Percentiles rank a stretch among this genome's conserved stretches.
phyloP scores from a whole-genome alignment of 2,113 vertebrate genomes.

The Nerophis lumbriciformis region DNA sequence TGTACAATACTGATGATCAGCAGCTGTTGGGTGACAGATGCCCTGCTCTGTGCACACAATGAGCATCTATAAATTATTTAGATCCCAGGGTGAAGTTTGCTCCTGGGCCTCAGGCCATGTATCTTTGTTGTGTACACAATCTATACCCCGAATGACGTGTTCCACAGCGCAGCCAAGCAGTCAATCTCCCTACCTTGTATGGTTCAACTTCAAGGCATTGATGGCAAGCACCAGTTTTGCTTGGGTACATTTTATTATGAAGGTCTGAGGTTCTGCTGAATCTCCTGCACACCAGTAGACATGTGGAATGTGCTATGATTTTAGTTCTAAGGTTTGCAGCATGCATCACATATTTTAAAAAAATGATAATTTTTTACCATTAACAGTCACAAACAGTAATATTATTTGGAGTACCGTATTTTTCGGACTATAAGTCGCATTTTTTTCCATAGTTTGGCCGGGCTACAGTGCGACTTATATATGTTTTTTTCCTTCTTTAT shows the following conservation, averaged over 20 bases:
- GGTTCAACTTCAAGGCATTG: neutral
- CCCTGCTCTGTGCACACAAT: constrained; percentile 28
- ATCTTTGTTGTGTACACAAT: constrained; percentile 22
- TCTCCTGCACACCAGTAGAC: constrained; percentile 14
- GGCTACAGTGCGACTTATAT: too few relatives aligned
- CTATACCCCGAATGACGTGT: constrained; percentile 15
- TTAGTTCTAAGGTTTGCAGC: constrained; percentile 13
- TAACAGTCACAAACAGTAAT: neutral
- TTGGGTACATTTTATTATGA: constrained; percentile 39
- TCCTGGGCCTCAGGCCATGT: constrained; percentile 18
- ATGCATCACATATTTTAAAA: neutral
- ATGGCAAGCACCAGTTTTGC: constrained; percentile 51
- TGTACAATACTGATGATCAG: constrained; percentile 18
- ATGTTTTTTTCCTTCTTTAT: too few relatives aligned
- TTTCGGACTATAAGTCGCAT: too few relatives aligned
- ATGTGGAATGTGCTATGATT: neutral
- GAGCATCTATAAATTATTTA: constrained; percentile 50
- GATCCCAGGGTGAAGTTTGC: constrained; percentile 41
- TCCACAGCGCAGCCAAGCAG: constrained; percentile 21
- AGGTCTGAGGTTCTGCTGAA: constrained; percentile 50
- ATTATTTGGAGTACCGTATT: neutral
- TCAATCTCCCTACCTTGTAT: constrained; percentile 29
- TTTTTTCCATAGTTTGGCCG: too few relatives aligned
- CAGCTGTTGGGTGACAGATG: constrained; percentile 42
- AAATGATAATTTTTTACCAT: neutral